Evolutionary conservation across 2,113 vertebrate genomes (phyloP).

Genomic region (Procavia capensis): DNA sequence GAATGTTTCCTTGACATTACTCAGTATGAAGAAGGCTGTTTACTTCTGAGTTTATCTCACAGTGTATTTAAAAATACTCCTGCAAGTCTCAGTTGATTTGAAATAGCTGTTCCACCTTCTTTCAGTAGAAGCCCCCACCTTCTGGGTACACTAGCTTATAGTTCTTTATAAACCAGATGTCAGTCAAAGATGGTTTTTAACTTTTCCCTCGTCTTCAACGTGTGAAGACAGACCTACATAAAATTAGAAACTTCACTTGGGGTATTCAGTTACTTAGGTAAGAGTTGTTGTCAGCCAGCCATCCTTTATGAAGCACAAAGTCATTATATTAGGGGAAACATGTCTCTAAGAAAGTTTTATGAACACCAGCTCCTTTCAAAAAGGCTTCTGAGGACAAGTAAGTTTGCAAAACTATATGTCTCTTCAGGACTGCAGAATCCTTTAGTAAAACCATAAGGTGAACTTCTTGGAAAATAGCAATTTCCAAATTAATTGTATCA

Average conservation of each 20-base stretch:
- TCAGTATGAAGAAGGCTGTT: slow-evolving; percentile 69
- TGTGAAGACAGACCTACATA: slow-evolving; percentile 46
- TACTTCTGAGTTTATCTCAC: slow-evolving; percentile 71
- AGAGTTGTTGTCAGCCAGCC: slow-evolving; percentile 63
- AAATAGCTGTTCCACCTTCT: slow-evolving; percentile 67
- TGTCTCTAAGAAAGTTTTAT: neutral
- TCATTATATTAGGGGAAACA: slow-evolving; percentile 3
- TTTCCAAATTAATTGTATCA: neutral
- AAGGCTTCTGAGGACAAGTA: neutral
- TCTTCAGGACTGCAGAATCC: slow-evolving; percentile 14
- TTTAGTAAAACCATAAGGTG: neutral
- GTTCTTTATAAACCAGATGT: slow-evolving; percentile 79
- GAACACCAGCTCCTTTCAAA: slow-evolving; percentile 25
- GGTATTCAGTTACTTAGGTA: slow-evolving; percentile 47
- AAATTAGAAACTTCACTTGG: slow-evolving; percentile 73
- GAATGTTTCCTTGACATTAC: slow-evolving; percentile 44
- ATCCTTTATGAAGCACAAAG: slow-evolving; percentile 33
- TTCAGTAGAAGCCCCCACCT: slow-evolving; percentile 67
- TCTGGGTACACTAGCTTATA: slow-evolving; percentile 33
- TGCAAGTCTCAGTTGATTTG: slow-evolving; percentile 63
- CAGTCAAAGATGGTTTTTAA: slow-evolving; percentile 74
- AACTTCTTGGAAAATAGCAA: slow-evolving; percentile 22
- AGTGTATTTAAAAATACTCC: slow-evolving; percentile 73
- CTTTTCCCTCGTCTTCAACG: neutral
- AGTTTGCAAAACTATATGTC: slow-evolving; percentile 11